A percentile compares a stretch with the other conserved stretches of the same genome.
Evolutionary conservation across 2,888 invertebrate species (phyloP).

Genomic region (Cerastis rubricosa): DNA sequence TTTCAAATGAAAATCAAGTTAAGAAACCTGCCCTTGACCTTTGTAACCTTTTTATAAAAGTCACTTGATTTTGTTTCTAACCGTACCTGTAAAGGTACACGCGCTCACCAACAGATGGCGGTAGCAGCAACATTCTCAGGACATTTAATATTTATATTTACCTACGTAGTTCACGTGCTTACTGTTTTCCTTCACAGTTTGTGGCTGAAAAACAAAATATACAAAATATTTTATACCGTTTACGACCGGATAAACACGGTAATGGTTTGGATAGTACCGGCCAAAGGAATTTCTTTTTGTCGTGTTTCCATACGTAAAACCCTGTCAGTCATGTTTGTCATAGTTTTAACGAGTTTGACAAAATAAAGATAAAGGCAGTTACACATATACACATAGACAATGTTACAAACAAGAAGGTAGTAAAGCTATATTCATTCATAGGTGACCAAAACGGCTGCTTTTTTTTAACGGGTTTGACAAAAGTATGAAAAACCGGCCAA

Average conservation of each 20-base stretch:
- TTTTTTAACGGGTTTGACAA: too few relatives aligned
- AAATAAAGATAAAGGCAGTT: background rate
- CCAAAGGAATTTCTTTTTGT: background rate
- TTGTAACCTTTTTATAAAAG: background rate
- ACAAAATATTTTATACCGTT: background rate
- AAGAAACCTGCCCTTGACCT: background rate
- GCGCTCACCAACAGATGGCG: constrained; percentile 50
- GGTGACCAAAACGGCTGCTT: background rate
- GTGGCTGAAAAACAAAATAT: constrained; percentile 1
- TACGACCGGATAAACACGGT: background rate
- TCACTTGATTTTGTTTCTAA: background rate
- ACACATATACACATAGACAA: too few relatives aligned
- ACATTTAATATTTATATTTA: constrained; percentile 49
- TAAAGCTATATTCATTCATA: background rate
- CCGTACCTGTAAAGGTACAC: constrained; percentile 16
- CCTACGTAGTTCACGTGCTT: background rate
- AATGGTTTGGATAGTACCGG: background rate
- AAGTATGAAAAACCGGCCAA: too few relatives aligned
- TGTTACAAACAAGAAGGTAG: background rate
- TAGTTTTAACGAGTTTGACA: background rate
- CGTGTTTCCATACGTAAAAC: background rate
- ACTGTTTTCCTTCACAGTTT: background rate
- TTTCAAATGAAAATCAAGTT: background rate
- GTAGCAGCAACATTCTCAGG: constrained; percentile 37
- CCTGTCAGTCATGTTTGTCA: background rate